Evolutionary conservation across 2,888 invertebrate genomes (phyloP).

Genomic region (Noctua janthe): DNA sequence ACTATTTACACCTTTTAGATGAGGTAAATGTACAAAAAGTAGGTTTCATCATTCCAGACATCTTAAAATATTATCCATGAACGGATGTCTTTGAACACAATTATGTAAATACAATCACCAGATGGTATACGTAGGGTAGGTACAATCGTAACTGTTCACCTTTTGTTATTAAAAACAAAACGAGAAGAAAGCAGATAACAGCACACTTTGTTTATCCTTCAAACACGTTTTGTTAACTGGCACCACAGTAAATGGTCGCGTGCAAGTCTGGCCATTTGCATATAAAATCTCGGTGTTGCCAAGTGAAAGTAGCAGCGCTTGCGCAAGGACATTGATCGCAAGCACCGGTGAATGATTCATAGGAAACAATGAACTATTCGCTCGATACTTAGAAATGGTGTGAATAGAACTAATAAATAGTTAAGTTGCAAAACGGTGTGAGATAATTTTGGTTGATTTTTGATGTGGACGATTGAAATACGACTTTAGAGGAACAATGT

Average conservation of each 20-base stretch:
- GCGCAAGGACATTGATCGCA: slow-evolving; percentile 63
- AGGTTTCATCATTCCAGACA: not conserved
- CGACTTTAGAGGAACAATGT: too few species aligned
- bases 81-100: not conserved
- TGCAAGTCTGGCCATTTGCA: slow-evolving; percentile 62
- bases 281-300: slow-evolving; percentile 62
- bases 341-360: slow-evolving; percentile 53
- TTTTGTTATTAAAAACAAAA: slow-evolving; percentile 30
- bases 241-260: slow-evolving; percentile 47
- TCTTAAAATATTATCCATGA: not conserved
- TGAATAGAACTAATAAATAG: slow-evolving; percentile 8
- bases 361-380: slow-evolving; percentile 45
- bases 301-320: slow-evolving; percentile 68
- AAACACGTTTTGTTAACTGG: slow-evolving; percentile 39
- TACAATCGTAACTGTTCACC: slow-evolving; percentile 7
- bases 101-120: not conserved
- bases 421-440: slow-evolving; percentile 24
- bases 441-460: slow-evolving; percentile 37
- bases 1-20: too few species aligned
- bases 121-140: too few species aligned
- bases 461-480: slow-evolving; percentile 3
- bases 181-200: slow-evolving; percentile 38
- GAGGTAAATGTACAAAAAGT: not conserved
- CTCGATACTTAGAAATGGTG: slow-evolving; percentile 29
- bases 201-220: slow-evolving; percentile 20